These are phyloP conservation scores for Oryzias sinensis DNA, from an alignment of 2,797 vertebrate genomes.

Conservation along the genomic window DNA sequence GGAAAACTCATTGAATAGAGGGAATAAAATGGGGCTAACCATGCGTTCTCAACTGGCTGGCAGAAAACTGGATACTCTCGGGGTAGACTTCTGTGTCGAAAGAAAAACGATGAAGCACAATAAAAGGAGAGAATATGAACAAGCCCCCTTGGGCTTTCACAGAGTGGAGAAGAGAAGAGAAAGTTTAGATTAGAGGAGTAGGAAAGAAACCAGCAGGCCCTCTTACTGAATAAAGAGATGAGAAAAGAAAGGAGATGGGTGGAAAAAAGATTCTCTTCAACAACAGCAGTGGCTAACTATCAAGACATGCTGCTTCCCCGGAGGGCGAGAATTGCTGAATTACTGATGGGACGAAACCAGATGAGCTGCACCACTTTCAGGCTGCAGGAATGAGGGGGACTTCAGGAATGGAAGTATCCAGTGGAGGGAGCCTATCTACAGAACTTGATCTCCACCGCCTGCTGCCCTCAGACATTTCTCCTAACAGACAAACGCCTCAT, in stretches of 20 bases:
- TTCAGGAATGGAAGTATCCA: constrained; percentile 52
- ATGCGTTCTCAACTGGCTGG: constrained; percentile 67
- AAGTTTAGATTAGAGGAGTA: constrained; percentile 67
- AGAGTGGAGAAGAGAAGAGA: constrained; percentile 41
- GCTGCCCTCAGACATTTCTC: constrained; percentile 63
- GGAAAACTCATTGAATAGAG: constrained; percentile 65
- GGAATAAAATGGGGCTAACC: constrained; percentile 77
- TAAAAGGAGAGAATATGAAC: constrained; percentile 73
- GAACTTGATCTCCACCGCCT: constrained; percentile 58
- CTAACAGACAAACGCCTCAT: constrained; percentile 56
- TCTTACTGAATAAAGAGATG: constrained; percentile 42
- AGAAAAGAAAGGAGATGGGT: constrained; percentile 42
- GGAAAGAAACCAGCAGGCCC: constrained; percentile 51
- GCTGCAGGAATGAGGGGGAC: constrained; percentile 48
- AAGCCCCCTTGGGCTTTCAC: constrained; percentile 65
- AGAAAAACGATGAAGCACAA: constrained; percentile 72
- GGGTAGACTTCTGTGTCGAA: constrained; percentile 70
- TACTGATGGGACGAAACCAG: constrained; percentile 58
- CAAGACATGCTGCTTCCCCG: constrained; percentile 55
- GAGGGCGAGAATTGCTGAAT: constrained; percentile 51
- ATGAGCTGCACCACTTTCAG: constrained; percentile 52
- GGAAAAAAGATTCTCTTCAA: constrained; percentile 41
- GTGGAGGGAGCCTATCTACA: constrained; percentile 59
- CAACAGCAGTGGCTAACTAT: constrained; percentile 59
- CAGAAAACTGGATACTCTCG: constrained; percentile 67